Base-by-base conservation (phyloP, 1,140 invertebrate species). In the Periplaneta americana region DNA sequence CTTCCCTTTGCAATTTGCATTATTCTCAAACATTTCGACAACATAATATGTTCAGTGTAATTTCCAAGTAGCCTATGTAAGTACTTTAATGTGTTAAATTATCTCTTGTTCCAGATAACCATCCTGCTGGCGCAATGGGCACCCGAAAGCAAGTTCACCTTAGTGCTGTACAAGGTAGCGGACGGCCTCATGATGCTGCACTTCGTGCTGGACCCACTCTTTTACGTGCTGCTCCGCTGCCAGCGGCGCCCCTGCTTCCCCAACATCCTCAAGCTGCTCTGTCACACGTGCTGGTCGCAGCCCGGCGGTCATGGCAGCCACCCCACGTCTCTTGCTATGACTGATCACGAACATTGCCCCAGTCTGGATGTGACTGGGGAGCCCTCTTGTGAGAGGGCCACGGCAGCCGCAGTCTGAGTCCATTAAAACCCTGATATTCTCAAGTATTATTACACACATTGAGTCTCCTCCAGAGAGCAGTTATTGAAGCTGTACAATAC, bases 111-210 rank as follows among this genome's bases (percentile, higher is more conserved):
- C 22, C 85, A 95, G 94, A 91, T 94, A 66, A 91, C 93, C n/a
- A 94, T 95, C 78, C 91, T 93, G 9, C 84, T 94, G 84, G 91
- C 91, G 1, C 93, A 94, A 81, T 88, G 17, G 75, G n/a, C 32
- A 8, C 75, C 75, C 8, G 75, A 22, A 34, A 28, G 35, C 11
- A 22, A n/a, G 22, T n/a, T 66, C 22, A 77, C 22, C 6, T 8
- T 31, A 33, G 31, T 36, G 8, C 90, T 94, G 83, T 90, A 90
- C 78, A 87, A 88, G 1, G 86, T 93, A 6, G 94, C 94, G 3
- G 95, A 97, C 86, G 88, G 95, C 11, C 87, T 96, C 74, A 92
- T 96, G 87, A 92, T 94, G n/a, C 85, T 96, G 34, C 95, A 96
- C 86, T 96, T 96, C 85, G 93, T 93, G 28, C 88, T 96, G 74